Evolutionary conservation across 2,113 vertebrate species (phyloP), one percentile per base, ranked within the genome.

Genomic region (Lycaon pictus): DNA sequence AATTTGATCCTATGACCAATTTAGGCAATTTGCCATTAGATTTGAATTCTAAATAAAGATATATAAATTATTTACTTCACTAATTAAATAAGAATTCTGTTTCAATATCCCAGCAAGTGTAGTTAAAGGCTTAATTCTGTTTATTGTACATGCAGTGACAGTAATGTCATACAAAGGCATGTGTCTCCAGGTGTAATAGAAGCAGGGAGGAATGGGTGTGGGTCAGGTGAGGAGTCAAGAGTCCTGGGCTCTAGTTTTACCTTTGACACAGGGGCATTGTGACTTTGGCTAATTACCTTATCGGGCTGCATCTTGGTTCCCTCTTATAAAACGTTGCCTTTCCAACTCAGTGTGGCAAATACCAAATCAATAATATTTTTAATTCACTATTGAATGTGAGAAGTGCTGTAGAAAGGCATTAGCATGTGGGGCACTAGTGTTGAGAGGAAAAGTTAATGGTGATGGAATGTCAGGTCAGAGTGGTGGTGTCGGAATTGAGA

Each of bases 21-120:
- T 65, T 87, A 74, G 85, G 37, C 15, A 67, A 67, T 67, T 72
- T 79, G 25, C 19, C 56, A 69, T 58, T 69, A 62, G 15, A 84
- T 53, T 67, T 74, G n/a, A 88, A 92, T 92, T 91, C 11, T 35
- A 81, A 76, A 56, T 69, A 55, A 97, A 91, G 62, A 93, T 37
- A 55, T 72, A 35, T 25, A 67, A 80, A 81, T 32, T 19, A 43
- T 19, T 56, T 10, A 16, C 55, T 89, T 80, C 69, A 77, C 32
- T 32, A 27, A 71, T 71, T 85, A 80, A 80, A 20, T 43, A 55
- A 60, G 12, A 90, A 29, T 51, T 74, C 22, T 56, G 11, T 67
- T 51, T 22, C 51, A 67, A 48, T 67, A 23, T 84, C 27, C 25
- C 15, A 27, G 62, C 4, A 95, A 10, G n/a, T 74, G 79, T 81